A percentile compares a stretch with the other conserved stretches of the same genome.
Conservation (phyloP, 2,797 vertebrate species). For the Margarornis squamiger region DNA sequence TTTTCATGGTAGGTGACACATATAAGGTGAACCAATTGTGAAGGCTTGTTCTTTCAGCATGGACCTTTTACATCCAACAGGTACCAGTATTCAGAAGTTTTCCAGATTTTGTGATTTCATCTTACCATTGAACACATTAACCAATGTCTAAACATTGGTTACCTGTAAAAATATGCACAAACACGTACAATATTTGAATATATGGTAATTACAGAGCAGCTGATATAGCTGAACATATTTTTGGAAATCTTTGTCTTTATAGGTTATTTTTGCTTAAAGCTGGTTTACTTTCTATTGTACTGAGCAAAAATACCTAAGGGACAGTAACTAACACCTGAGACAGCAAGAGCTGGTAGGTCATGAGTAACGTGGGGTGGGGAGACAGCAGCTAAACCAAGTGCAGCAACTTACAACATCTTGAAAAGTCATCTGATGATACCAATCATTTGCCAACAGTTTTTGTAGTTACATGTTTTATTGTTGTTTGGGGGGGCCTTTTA, state of each 20-base stretch:
- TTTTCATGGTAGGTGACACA: background rate
- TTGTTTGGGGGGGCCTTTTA: background rate
- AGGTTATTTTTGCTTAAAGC: background rate
- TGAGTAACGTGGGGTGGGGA: background rate
- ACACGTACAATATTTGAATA: background rate
- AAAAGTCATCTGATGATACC: background rate
- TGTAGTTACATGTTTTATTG: background rate
- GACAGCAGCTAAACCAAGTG: background rate
- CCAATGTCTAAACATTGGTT: background rate
- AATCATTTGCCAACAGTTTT: background rate
- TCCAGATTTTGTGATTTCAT: background rate
- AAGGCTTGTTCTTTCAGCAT: background rate
- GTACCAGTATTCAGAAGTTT: background rate
- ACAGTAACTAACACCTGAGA: background rate
- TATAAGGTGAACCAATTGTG: background rate
- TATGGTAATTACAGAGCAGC: background rate
- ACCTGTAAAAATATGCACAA: background rate
- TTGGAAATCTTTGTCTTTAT: background rate
- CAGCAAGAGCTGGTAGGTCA: background rate
- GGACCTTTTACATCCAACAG: background rate
- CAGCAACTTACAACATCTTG: background rate
- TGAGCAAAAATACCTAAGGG: background rate
- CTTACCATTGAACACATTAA: background rate
- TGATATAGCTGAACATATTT: background rate
- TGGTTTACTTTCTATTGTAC: background rate